Evolutionary conservation across 2,888 invertebrate species (phyloP).

Genomic region (Ophion costatus): DNA sequence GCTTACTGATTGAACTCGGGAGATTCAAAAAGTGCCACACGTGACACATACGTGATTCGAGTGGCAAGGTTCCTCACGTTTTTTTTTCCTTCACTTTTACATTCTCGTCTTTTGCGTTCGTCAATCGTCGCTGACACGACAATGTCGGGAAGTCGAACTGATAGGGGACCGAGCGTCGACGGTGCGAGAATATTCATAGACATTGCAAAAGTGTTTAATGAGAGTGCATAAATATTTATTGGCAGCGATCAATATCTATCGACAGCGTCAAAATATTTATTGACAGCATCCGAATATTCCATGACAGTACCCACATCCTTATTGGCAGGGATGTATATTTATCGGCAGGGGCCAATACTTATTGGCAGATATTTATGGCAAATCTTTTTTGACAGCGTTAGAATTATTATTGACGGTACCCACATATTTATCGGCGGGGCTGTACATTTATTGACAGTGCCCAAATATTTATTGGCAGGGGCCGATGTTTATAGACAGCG

Average conservation of each 20-base stretch:
- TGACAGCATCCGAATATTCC: too few relatives aligned
- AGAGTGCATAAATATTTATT: not conserved
- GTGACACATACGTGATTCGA: conserved; percentile 47
- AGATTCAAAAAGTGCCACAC: conserved; percentile 1
- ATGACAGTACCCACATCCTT: too few relatives aligned
- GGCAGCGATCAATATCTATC: not conserved
- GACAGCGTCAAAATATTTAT: too few relatives aligned
- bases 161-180: not conserved
- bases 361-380: too few relatives aligned
- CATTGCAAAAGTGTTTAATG: not conserved
- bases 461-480: too few relatives aligned
- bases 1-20: conserved; percentile 17
- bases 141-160: not conserved
- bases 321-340: too few relatives aligned
- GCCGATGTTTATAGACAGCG: too few relatives aligned
- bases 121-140: not conserved
- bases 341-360: too few relatives aligned
- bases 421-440: too few relatives aligned
- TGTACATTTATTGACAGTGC: too few relatives aligned
- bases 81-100: not conserved
- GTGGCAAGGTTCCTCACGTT: not conserved
- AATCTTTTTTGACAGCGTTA: too few relatives aligned
- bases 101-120: not conserved
- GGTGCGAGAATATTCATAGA: not conserved
- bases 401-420: too few relatives aligned